phyloP scores from a whole-genome alignment of 2,888 invertebrate species.

The Dryococelus australis region DNA sequence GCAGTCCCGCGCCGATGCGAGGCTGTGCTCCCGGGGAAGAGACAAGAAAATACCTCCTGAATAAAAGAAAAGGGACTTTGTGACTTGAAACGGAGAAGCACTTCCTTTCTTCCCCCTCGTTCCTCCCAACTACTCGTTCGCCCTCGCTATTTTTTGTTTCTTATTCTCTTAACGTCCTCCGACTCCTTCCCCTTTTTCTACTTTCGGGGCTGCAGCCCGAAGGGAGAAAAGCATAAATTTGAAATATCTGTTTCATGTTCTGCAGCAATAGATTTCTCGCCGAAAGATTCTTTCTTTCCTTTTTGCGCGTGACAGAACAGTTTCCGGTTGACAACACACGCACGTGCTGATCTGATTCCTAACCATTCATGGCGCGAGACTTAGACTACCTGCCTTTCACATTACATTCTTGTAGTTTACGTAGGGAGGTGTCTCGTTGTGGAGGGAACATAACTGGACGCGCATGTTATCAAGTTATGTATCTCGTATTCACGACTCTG shows the following conservation, averaged over 20 bases:
- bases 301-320: neutral
- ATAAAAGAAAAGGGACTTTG: conserved; percentile 16
- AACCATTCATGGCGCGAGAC: too few relatives aligned
- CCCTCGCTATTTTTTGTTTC: neutral
- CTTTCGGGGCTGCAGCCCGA: neutral
- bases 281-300: neutral
- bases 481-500: too few relatives aligned
- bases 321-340: neutral
- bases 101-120: neutral
- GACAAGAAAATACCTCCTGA: conserved; percentile 16
- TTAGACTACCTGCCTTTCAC: too few relatives aligned
- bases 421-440: neutral
- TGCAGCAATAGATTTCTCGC: neutral
- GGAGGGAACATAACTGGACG: too few relatives aligned
- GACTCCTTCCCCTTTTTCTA: neutral
- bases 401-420: too few relatives aligned
- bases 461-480: too few relatives aligned
- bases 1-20: neutral
- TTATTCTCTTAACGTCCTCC: neutral
- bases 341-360: neutral
- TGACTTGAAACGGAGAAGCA: neutral
- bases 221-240: neutral
- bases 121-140: neutral
- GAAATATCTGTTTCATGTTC: conserved; percentile 16
- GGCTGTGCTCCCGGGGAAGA: neutral